Evolutionary conservation across 2,888 invertebrate species (phyloP), one percentile per base, ranked within the genome.

Genomic region (Perizoma affinitatum): DNA sequence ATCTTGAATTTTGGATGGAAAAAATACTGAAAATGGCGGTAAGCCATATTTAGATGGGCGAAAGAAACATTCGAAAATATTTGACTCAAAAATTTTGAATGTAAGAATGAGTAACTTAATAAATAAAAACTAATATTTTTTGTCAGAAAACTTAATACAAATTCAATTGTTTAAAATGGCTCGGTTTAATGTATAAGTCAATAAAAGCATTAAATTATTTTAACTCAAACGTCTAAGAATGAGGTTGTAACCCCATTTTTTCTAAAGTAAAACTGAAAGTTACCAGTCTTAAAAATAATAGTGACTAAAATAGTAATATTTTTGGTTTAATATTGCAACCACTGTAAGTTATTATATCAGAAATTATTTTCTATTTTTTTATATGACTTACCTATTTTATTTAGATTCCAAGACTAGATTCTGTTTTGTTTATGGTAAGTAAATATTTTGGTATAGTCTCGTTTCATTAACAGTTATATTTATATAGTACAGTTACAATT

Each of bases 271-370:
- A 67, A 68, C 54, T 53, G 66, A 59, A 70, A 65, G 61, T 70
- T 72, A 70, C 74, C 75, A 78, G 76, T 79, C 76, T 76, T 79
- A 78, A 75, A 61, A 68, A 69, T 66, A 73, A 53, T 46, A 64
- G 63, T 76, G 71, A 75, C 67, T 74, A 58, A 61, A 61, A 67
- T 58, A 55, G 68, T 63, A 44, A 44, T 46, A 53, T 59, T 49
- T 63, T 63, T 63, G 63, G 63, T 59, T 58, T 52, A 33, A 55
- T 44, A 63, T 63, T 63, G 55, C 63, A 58, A 58, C 51, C 49
- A 46, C 11, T 45, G 50, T 54, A 46, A 44, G 38, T 36, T 45
- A 43, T 8, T 33, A 56, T 40, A 22, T 55, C 8, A 47, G 48
- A 5, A 48, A 36, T 55, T 45, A 36, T 10, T 34, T 10, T 22